Conservation (phyloP, 1,140 invertebrate genomes). For the Conus ventricosus region DNA sequence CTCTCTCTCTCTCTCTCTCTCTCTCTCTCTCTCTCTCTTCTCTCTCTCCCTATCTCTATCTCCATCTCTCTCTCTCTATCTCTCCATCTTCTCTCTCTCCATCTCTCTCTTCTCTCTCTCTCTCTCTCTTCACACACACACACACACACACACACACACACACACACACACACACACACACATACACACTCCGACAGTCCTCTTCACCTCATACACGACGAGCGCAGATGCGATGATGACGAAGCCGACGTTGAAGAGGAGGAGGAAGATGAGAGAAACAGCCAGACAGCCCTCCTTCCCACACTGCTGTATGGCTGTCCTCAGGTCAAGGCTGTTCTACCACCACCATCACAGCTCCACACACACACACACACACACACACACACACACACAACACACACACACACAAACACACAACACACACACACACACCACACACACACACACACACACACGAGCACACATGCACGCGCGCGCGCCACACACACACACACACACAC, state of each 20-base stretch:
- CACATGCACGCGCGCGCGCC: not conserved
- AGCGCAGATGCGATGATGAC: conserved; percentile 88
- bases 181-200: too few relatives aligned
- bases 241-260: conserved; percentile 84
- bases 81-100: too few relatives aligned
- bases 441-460: not conserved
- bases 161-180: too few relatives aligned
- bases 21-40: not conserved
- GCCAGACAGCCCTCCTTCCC: conserved; percentile 80
- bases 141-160: too few relatives aligned
- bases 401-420: not conserved
- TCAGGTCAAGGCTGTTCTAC: not conserved
- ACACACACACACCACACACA: not conserved
- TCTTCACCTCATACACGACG: conserved; percentile 87
- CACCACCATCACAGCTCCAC: not conserved
- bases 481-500: conserved; percentile 6
- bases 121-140: too few relatives aligned
- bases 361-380: not conserved
- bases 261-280: conserved; percentile 84
- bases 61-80: not conserved
- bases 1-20: not conserved
- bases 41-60: not conserved
- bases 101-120: too few relatives aligned
- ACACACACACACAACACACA: not conserved
- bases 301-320: conserved; percentile 52